These are phyloP conservation scores for Orgyia antiqua DNA, from an alignment of 2,888 invertebrate genomes.

Conservation along the genomic window DNA sequence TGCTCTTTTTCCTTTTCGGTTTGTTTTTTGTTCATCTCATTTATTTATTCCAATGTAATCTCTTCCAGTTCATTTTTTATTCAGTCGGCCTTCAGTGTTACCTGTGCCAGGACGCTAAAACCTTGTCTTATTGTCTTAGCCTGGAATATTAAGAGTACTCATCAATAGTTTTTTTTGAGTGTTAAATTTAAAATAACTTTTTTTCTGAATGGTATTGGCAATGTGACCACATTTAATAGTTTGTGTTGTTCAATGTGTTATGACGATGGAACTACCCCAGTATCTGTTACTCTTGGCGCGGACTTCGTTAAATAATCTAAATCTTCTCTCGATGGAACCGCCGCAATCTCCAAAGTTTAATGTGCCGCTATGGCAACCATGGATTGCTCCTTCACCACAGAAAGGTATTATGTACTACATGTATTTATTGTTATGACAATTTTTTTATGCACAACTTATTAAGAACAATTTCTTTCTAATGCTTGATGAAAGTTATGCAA, in stretches of 20 bases:
- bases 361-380: slow-evolving; percentile 71
- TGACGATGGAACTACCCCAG: slow-evolving; percentile 73
- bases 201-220: slow-evolving; percentile 20
- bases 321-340: slow-evolving; percentile 64
- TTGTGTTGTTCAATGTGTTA: slow-evolving; percentile 32
- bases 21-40: slow-evolving; percentile 78
- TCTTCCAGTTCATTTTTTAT: slow-evolving; percentile 77
- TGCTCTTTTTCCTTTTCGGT: slow-evolving; percentile 72
- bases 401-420: too few species aligned
- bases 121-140: slow-evolving; percentile 43
- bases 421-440: too few species aligned
- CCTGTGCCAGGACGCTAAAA: slow-evolving; percentile 71
- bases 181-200: slow-evolving; percentile 19
- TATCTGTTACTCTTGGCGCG: slow-evolving; percentile 63
- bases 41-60: slow-evolving; percentile 80
- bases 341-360: slow-evolving; percentile 74
- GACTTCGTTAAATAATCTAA: slow-evolving; percentile 53
- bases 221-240: slow-evolving; percentile 26
- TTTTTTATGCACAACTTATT: too few species aligned
- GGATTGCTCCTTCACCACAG: slow-evolving; percentile 58
- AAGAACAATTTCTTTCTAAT: too few species aligned
- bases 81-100: slow-evolving; percentile 77
- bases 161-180: slow-evolving; percentile 10
- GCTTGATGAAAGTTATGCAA: too few species aligned
- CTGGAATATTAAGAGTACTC: slow-evolving; percentile 29